These are phyloP conservation scores for Euphonia xanthogaster DNA, from an alignment of 2,797 vertebrate species.

Conservation along the genomic window DNA sequence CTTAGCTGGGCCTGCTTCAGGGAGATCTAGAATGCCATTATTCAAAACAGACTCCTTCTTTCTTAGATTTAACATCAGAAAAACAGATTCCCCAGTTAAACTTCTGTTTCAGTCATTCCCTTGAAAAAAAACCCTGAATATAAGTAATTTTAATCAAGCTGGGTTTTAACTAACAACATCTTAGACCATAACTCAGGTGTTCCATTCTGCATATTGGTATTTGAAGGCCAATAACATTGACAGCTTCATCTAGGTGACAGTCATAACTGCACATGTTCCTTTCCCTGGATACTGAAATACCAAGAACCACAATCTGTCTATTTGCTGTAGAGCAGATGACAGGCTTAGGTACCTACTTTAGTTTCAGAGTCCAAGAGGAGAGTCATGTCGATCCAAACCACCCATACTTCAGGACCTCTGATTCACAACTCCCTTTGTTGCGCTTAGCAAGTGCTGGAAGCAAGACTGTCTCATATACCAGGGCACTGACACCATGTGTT, in stretches of 20 bases:
- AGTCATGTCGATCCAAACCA: neutral
- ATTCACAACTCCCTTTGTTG: neutral
- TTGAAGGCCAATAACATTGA: neutral
- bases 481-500: neutral
- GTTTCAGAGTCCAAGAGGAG: neutral
- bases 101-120: neutral
- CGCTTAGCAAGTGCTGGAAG: neutral
- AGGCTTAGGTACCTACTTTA: neutral
- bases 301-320: neutral
- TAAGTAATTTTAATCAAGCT: neutral
- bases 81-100: neutral
- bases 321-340: neutral
- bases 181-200: neutral
- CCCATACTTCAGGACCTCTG: neutral
- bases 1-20: neutral
- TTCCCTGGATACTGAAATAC: neutral
- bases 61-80: neutral
- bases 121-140: neutral
- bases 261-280: neutral
- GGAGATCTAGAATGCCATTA: rapidly evolving
- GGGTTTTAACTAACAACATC: neutral
- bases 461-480: neutral
- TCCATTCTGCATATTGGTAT: neutral
- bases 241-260: neutral
- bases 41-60: neutral